Percentiles rank a stretch among this genome's conserved stretches.
Conservation (phyloP, 2,113 vertebrate genomes). For the Chrysemys picta region DNA sequence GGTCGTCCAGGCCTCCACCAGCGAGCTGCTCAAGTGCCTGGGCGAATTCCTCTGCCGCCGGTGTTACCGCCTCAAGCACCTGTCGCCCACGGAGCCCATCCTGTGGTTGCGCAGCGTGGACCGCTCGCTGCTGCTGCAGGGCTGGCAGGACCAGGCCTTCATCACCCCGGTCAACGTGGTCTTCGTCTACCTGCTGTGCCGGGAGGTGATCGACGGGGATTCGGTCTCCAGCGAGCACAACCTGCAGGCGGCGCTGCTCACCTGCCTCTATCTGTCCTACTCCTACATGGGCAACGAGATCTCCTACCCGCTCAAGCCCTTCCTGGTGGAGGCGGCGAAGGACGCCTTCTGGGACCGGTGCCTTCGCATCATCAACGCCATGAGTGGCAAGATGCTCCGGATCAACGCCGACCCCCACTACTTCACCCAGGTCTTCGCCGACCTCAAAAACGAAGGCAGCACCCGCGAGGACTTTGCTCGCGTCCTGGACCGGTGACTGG, state of each 20-base stretch:
- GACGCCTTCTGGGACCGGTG: conserved; percentile 99
- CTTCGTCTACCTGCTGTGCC: conserved; percentile 96
- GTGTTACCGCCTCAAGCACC: conserved; percentile 91
- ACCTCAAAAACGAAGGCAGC: conserved; percentile 97
- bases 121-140: conserved; percentile 93
- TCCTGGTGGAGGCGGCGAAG: conserved; percentile 95
- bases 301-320: conserved; percentile 95
- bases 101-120: conserved; percentile 94
- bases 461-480: conserved; percentile 89
- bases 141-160: conserved; percentile 99
- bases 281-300: conserved; percentile 98
- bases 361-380: conserved; percentile 95
- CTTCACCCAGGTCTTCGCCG: conserved; percentile 98
- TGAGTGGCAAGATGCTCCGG: conserved; percentile 98
- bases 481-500: conserved; percentile 92
- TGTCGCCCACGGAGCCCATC: conserved; percentile 94
- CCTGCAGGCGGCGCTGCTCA: conserved; percentile 92
- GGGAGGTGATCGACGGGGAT: conserved; percentile 91
- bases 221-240: conserved; percentile 93
- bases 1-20: conserved; percentile 93
- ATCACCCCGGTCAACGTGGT: conserved; percentile 86
- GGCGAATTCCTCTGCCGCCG: conserved; percentile 92
- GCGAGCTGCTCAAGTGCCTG: conserved; percentile 91
- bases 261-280: conserved; percentile 96
- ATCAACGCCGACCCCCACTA: conserved; percentile 98